These are phyloP conservation scores for Blennius ocellaris DNA, from an alignment of 2,113 vertebrate genomes.

Conservation along the genomic window DNA sequence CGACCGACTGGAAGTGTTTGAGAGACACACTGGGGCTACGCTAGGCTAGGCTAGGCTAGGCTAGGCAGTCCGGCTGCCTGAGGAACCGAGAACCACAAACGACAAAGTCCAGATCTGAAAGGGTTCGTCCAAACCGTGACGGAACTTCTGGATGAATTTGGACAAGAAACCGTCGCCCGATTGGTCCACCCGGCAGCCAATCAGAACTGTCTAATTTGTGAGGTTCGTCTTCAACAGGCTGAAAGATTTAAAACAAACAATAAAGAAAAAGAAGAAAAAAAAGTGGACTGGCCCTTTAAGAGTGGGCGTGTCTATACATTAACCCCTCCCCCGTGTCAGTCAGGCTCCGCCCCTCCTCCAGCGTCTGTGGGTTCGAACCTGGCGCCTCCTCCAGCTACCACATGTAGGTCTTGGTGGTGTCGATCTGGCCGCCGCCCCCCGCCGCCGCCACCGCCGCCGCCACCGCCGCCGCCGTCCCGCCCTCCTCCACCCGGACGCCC, in stretches of 20 bases:
- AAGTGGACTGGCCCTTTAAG: not conserved
- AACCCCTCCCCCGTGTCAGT: slow-evolving; percentile 4
- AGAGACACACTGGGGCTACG: no score
- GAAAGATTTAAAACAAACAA: not conserved
- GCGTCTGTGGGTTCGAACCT: no score
- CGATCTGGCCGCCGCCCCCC: slow-evolving; percentile 79
- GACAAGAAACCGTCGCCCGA: no score
- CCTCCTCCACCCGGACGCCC: slow-evolving; percentile 35
- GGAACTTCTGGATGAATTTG: no score
- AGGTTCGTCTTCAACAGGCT: slow-evolving; percentile 1
- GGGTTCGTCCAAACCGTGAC: no score
- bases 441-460: no score
- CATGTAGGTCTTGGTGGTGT: slow-evolving; percentile 87
- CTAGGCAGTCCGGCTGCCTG: not conserved
- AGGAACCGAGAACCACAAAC: not conserved
- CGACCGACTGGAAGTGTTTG: no score
- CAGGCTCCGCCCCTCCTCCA: slow-evolving; percentile 8
- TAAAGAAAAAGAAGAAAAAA: not conserved
- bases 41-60: no score
- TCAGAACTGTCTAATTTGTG: no score
- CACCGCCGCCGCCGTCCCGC: no score
- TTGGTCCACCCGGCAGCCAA: no score
- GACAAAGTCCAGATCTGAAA: no score
- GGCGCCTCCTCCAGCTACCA: slow-evolving; percentile 74
- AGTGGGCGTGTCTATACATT: not conserved